Evolutionary conservation across 2,888 invertebrate genomes (phyloP), one percentile per base, ranked within the genome.

Genomic region (Pandemis heparana): DNA sequence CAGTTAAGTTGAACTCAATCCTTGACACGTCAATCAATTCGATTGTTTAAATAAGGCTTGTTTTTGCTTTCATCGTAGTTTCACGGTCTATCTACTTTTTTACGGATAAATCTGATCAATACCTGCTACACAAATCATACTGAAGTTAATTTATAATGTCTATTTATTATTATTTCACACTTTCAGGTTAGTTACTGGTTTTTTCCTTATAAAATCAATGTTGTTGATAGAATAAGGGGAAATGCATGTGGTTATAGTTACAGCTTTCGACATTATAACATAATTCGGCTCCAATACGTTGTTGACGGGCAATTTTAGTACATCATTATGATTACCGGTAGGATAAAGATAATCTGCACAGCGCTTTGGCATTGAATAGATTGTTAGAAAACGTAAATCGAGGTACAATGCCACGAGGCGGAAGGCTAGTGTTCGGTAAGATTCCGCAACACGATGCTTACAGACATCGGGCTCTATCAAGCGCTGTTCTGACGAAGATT

Each of bases 391-490:
- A 87, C 88, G 89, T 89, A 87, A 88, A 88, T 87, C 87, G 84
- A 82, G 86, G 87, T 91, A 92, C 92, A 92, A 92, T 91, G 87
- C 85, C 79, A 80, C 75, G 76, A 78, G 81, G 81, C 83, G 83
- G 85, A 85, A 86, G 87, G 85, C 87, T 87, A 89, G 73, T 70
- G 64, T 88, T 89, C 87, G 89, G 91, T 89, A 90, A 89, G 88
- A 92, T 91, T 89, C 89, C 87, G 88, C 87, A 89, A 90, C 90
- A 89, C 86, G 87, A 88, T 87, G 88, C 87, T 89, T 86, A 83
- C 84, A 86, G 84, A 85, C 88, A 87, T 87, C 86, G 85, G 83
- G 81, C 83, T 69, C 86, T 89, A 90, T 89, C 89, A 85, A 84
- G 85, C 85, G 84, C 84, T 77, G 83, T 85, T 87, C 85, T 85